Percentiles rank a stretch among this genome's conserved stretches.
These are phyloP conservation scores for Drosophila equinoxialis DNA, from an alignment of 1,140 invertebrate genomes.

Conservation along the genomic window DNA sequence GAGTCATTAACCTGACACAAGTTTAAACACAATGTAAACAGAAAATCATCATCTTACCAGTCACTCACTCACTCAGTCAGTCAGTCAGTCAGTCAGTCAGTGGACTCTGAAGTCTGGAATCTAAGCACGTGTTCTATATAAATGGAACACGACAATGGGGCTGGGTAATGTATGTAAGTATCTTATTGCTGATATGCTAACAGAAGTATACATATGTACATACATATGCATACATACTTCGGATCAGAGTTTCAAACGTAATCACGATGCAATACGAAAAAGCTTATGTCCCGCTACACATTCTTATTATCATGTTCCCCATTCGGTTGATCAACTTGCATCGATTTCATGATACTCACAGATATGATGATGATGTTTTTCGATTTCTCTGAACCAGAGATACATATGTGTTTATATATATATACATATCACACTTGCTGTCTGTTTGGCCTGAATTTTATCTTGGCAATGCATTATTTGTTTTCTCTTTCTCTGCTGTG, in stretches of 20 bases:
- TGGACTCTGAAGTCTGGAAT: conserved; percentile 1
- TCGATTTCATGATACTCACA: conserved; percentile 23
- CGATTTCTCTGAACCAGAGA: conserved; percentile 12
- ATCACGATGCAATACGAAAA: too few species aligned
- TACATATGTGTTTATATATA: conserved; percentile 5
- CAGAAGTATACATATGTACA: not conserved
- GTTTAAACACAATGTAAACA: conserved; percentile 2
- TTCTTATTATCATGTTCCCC: not conserved
- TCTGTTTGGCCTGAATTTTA: conserved; percentile 50
- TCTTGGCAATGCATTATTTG: conserved; percentile 56
- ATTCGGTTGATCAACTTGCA: conserved; percentile 27
- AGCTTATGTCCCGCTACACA: not conserved
- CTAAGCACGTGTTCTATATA: conserved; percentile 19
- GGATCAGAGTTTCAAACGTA: not conserved
- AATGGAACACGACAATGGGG: conserved; percentile 1
- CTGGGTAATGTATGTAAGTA: not conserved
- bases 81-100: conserved; percentile 1
- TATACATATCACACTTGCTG: not conserved
- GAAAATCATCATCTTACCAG: conserved; percentile 8
- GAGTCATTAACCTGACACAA: conserved; percentile 16
- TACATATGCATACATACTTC: not conserved
- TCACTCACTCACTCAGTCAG: not conserved
- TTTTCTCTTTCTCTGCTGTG: conserved; percentile 3
- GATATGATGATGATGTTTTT: conserved; percentile 16
- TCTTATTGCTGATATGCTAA: conserved; percentile 16